Evolutionary conservation across 2,113 vertebrate genomes (phyloP), one percentile per base, ranked within the genome.

Genomic region (Salvator merianae): DNA sequence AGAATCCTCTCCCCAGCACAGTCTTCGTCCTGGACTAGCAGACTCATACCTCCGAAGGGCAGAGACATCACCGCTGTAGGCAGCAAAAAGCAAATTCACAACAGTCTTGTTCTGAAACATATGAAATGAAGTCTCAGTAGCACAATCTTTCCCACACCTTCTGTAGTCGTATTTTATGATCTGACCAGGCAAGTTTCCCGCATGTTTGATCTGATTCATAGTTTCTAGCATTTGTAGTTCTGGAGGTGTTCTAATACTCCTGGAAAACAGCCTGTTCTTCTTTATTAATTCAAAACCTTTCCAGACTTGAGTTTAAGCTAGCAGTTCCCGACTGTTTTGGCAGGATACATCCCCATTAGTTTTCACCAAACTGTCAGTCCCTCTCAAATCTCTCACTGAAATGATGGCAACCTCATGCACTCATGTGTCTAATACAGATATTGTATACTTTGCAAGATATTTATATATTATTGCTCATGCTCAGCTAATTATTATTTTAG

Each of bases 61-160:
- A 98, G 81, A 75, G 62, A 97, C 96, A 75, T 98, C 97, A 70
- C 97, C 97, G 92, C 96, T 97, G 86, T 96, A 97, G 28, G 97
- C 97, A 8, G 97, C 97, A 88, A 98, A 98, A 91, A 98, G 95
- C 89, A 98, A 91, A 90, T 96, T 97, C 84, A 98, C 96, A 89
- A 98, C 95, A 38, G 96, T 96, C 89, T 97, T 97, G 92, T 97
- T 97, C 97, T 98, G 90, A n/a, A 93, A 95, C 28, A 88, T 4
- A 92, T 30, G 77, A 77, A 65, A 20, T 12, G 32, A 69, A 14
- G 13, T 32, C 13, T 69, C 32, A 69, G 16, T n/a, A 34, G 32
- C n/a, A 32, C n/a, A 69, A 20, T 16, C 20, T 59, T 59, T 20
- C 55, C 55, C 55, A 59, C 14, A 47, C 10, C 43, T 47, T 47